phyloP scores from a whole-genome alignment of 2,888 invertebrate genomes.

The Agonopterix alstromeriana region DNA sequence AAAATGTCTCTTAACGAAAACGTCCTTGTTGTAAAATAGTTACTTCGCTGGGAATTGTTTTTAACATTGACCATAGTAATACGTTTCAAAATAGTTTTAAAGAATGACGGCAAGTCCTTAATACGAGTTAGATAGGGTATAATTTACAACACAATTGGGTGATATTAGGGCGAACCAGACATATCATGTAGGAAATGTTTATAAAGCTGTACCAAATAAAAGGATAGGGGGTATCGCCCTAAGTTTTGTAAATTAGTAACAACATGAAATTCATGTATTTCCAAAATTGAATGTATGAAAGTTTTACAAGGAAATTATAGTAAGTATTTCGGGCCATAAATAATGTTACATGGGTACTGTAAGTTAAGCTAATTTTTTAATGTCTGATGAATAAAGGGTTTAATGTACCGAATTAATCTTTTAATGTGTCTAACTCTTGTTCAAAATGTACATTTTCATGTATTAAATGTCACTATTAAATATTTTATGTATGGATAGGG shows the following conservation, averaged over 20 bases:
- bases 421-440: slow-evolving; percentile 17
- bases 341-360: not conserved
- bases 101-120: slow-evolving; percentile 8
- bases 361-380: not conserved
- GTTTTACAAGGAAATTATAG: too few species aligned
- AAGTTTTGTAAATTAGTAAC: too few species aligned
- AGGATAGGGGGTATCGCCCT: too few species aligned
- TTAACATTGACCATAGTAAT: too few species aligned
- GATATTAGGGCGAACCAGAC: not conserved
- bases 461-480: not conserved
- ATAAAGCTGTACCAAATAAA: too few species aligned
- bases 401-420: slow-evolving; percentile 24
- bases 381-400: slow-evolving; percentile 2
- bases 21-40: slow-evolving; percentile 3
- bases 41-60: too few species aligned
- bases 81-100: slow-evolving; percentile 11
- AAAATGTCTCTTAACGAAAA: slow-evolving; percentile 2
- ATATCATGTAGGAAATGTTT: not conserved
- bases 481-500: too few species aligned
- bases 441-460: slow-evolving; percentile 17
- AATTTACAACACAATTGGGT: slow-evolving; percentile 1
- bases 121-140: slow-evolving; percentile 15
- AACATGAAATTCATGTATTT: too few species aligned
- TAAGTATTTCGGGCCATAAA: not conserved
- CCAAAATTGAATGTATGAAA: too few species aligned